phyloP scores from a whole-genome alignment of 2,888 invertebrate species.

The Trypoxylon attenuatum region DNA sequence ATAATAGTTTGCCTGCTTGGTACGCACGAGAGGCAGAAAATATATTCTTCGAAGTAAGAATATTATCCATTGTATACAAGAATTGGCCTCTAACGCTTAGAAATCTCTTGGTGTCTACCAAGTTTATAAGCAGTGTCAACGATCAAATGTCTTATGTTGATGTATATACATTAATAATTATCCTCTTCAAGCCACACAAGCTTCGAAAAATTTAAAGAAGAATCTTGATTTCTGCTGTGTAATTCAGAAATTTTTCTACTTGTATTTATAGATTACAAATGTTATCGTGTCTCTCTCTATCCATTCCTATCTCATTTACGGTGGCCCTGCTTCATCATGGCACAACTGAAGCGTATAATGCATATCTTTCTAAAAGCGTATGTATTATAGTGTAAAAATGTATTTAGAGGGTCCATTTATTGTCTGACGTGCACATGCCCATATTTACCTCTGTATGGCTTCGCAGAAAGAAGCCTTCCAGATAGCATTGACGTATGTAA shows the following conservation, averaged over 20 bases:
- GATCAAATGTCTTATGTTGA: too few relatives aligned
- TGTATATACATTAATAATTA: neutral
- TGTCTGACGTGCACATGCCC: slow-evolving; percentile 5
- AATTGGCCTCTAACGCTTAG: too few relatives aligned
- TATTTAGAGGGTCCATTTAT: slow-evolving; percentile 10
- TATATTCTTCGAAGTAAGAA: neutral
- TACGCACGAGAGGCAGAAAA: neutral
- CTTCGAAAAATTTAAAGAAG: neutral
- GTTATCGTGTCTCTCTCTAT: slow-evolving; percentile 3
- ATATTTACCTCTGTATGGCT: slow-evolving; percentile 1
- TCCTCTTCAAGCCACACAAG: neutral
- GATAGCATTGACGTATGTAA: slow-evolving; percentile 19
- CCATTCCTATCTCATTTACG: neutral
- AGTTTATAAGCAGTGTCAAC: too few relatives aligned
- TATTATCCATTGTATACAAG: too few relatives aligned
- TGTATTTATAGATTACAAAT: neutral
- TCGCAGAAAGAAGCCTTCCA: neutral
- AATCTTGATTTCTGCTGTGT: neutral
- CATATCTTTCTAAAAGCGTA: slow-evolving; percentile 26
- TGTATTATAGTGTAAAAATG: slow-evolving; percentile 29
- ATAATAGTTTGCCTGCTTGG: neutral
- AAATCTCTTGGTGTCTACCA: too few relatives aligned
- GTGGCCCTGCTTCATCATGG: too few relatives aligned
- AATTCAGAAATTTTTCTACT: neutral
- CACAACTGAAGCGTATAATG: slow-evolving; percentile 26